phyloP scores from a whole-genome alignment of 2,113 vertebrate genomes.

The Python bivittatus region DNA sequence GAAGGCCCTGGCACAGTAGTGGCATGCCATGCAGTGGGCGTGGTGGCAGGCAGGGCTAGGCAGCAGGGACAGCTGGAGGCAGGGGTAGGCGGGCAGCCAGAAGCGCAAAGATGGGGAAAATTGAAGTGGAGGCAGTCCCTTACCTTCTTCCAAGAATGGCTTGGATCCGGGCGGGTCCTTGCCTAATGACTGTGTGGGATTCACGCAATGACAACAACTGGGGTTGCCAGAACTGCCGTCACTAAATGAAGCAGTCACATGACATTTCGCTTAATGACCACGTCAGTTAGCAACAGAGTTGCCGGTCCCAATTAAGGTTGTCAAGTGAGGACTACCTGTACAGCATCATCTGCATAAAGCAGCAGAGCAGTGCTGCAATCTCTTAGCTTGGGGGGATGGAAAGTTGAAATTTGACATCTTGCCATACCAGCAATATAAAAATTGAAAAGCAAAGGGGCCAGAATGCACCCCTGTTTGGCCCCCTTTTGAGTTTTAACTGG shows the following conservation, averaged over 20 bases:
- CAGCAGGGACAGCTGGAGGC: not conserved
- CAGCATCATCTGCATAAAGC: not conserved
- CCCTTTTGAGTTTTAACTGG: not conserved
- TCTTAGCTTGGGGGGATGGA: not conserved
- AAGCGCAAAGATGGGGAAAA: not conserved
- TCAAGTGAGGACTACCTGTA: not conserved
- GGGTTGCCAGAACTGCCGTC: not conserved
- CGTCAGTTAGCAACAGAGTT: not conserved
- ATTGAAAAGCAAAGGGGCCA: not conserved
- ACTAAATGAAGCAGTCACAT: not conserved
- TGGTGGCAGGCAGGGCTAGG: too few species aligned
- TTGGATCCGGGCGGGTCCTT: not conserved
- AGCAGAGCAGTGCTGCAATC: not conserved
- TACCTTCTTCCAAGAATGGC: not conserved
- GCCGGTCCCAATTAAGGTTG: not conserved
- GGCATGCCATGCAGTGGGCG: too few species aligned
- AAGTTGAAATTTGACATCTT: not conserved
- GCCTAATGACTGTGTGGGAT: not conserved
- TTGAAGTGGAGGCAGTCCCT: not conserved
- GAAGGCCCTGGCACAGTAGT: not conserved
- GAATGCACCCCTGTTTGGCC: not conserved
- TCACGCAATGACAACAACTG: not conserved
- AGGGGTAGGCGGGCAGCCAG: not conserved
- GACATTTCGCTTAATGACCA: not conserved
- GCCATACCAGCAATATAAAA: not conserved